Evolutionary conservation across 2,797 vertebrate species (phyloP), one percentile per base, ranked within the genome.

Genomic region (Chelidonichthys spinosus): DNA sequence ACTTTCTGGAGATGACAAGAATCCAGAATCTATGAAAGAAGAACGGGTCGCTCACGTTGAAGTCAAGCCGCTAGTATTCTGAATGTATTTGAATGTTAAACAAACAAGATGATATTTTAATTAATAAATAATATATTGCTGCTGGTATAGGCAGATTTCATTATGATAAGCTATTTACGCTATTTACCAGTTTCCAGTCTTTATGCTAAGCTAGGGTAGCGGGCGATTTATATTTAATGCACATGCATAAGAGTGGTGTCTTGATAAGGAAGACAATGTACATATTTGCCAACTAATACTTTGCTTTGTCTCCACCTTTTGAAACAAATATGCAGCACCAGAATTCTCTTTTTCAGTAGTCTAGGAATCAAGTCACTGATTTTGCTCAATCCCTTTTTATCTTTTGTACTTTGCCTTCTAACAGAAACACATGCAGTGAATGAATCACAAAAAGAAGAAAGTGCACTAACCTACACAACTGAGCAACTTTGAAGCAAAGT

Each of bases 401-500:
- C 15, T 60, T 33, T 7, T 62, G 32, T 53, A 25, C 53, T 69
- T 52, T 58, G 9, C 37, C 55, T 42, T 52, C 60, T 8, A 61
- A 71, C 18, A 71, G 43, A 72, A 67, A 60, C 50, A 17, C 50
- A 35, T n/a, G 39, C 61, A 54, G 32, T 33, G 17, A 69, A 61
- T 14, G n/a, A 66, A 64, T 69, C 6, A 37, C 49, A 76, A 58
- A 67, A 33, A 62, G 3, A 82, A 40, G 52, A 86, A 70, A 80
- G 42, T 11, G 8, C 42, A 56, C 37, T 46, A 33, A 37, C 63
- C 63, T 47, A 35, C 68, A 64, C 36, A 40, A 69, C 52, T 76
- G 62, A 49, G 53, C 36, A 53, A 40, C 58, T 70, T 52, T 44
- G 42, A 66, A 72, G 32, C 32, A 11, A 40, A 53, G 62, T 63